Conservation (phyloP, 2,888 invertebrate species). For the Calameuta idolon region DNA sequence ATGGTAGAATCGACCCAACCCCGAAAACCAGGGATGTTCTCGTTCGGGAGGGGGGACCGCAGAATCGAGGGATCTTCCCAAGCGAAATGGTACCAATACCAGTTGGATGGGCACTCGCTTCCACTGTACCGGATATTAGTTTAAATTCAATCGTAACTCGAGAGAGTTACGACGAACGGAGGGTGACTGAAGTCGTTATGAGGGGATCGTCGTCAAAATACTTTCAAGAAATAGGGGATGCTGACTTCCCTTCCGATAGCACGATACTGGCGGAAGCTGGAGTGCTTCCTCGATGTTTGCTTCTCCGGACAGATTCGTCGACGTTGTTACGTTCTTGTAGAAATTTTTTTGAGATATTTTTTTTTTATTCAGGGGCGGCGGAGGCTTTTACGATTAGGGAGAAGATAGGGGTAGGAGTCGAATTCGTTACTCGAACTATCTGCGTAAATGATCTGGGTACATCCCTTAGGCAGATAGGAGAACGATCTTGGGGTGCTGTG, state of each 20-base stretch:
- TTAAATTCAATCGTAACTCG: constrained; percentile 5
- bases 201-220: neutral
- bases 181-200: constrained; percentile 3
- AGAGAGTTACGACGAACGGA: neutral
- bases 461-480: neutral
- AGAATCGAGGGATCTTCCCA: neutral
- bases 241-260: neutral
- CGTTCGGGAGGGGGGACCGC: constrained; percentile 1
- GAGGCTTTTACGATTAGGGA: neutral
- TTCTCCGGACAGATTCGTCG: neutral
- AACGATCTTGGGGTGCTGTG: constrained; percentile 18
- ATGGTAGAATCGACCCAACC: neutral
- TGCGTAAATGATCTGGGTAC: neutral
- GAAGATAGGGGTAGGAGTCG: neutral
- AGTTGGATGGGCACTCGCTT: neutral
- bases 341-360: neutral
- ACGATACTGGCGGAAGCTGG: neutral
- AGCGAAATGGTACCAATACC: neutral
- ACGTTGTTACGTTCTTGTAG: neutral
- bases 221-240: neutral
- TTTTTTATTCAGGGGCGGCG: neutral
- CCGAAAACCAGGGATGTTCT: constrained; percentile 3
- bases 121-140: constrained; percentile 3
- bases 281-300: neutral
- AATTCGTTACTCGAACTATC: neutral